Conservation (phyloP, 1,140 invertebrate genomes). For the Anoplophora glabripennis region DNA sequence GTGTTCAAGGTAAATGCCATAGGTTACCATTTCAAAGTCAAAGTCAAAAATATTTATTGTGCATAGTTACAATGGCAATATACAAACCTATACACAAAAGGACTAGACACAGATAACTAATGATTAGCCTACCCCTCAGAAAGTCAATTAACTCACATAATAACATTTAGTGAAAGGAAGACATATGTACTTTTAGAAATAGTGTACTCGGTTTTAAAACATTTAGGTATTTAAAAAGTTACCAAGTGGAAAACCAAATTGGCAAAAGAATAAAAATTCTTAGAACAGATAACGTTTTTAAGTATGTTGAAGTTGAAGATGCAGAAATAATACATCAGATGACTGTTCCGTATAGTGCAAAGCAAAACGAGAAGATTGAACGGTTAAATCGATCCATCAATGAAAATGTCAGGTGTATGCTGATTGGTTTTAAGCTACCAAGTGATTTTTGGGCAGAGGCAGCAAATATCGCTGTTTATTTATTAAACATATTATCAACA, state of each 20-base stretch:
- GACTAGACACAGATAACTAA: too few relatives aligned
- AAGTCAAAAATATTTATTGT: too few relatives aligned
- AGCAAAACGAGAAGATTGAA: constrained; percentile 44
- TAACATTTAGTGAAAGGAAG: constrained; percentile 23
- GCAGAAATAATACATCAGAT: constrained; percentile 23
- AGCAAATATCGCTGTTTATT: constrained; percentile 11
- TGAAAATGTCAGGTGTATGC: constrained; percentile 31
- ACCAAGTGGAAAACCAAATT: constrained; percentile 35
- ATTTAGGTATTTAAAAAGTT: constrained; percentile 23
- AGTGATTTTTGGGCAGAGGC: constrained; percentile 33
- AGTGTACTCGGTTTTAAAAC: constrained; percentile 43
- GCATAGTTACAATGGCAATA: too few relatives aligned
- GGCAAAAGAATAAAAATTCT: constrained; percentile 39
- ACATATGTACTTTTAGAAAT: constrained; percentile 39
- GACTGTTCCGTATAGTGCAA: constrained; percentile 38
- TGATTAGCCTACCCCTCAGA: too few relatives aligned
- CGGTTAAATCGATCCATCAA: constrained; percentile 32
- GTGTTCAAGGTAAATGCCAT: too few relatives aligned
- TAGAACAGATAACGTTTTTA: constrained; percentile 44
- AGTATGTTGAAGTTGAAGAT: constrained; percentile 36
- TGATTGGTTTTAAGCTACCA: constrained; percentile 18
- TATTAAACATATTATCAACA: background rate
- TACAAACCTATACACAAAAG: too few relatives aligned
- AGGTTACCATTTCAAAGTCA: too few relatives aligned
- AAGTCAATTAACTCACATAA: too few relatives aligned